Evolutionary conservation across 2,113 vertebrate species (phyloP).

Genomic region (Phrynosoma platyrhinos): DNA sequence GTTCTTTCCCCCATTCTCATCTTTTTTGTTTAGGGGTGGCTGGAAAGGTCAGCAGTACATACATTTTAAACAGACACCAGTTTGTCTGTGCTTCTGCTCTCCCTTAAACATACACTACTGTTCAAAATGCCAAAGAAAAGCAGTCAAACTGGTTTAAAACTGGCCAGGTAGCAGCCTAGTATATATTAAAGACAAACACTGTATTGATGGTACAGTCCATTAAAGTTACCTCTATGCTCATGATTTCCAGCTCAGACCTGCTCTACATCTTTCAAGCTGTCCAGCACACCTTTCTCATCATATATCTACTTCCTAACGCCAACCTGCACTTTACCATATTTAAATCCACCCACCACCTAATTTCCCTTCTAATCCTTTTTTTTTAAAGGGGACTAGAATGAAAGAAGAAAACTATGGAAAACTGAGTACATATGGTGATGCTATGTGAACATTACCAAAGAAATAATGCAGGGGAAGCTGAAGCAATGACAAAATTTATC

Average conservation of each 20-base stretch:
- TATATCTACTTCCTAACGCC: neutral
- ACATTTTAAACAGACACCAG: neutral
- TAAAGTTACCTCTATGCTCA: neutral
- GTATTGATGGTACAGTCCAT: neutral
- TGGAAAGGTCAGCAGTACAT: neutral
- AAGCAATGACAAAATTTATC: neutral
- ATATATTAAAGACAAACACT: neutral
- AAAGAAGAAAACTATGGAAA: neutral
- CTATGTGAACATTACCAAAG: neutral
- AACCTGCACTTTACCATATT: neutral
- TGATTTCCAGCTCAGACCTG: neutral
- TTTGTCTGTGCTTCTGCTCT: slow-evolving; percentile 16
- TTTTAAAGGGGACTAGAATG: neutral
- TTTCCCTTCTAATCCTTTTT: neutral
- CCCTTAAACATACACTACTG: neutral
- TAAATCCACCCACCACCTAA: too few species aligned
- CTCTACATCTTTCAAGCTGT: neutral
- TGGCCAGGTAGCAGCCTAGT: neutral
- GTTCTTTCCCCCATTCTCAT: neutral
- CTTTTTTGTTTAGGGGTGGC: neutral
- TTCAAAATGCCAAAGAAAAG: slow-evolving; percentile 1
- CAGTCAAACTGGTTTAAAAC: slow-evolving; percentile 7
- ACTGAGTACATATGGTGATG: neutral
- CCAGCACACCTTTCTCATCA: neutral
- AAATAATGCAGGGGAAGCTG: neutral